These are phyloP conservation scores for Parasteatoda tepidariorum DNA, from an alignment of 1,140 invertebrate species.

Conservation along the genomic window DNA sequence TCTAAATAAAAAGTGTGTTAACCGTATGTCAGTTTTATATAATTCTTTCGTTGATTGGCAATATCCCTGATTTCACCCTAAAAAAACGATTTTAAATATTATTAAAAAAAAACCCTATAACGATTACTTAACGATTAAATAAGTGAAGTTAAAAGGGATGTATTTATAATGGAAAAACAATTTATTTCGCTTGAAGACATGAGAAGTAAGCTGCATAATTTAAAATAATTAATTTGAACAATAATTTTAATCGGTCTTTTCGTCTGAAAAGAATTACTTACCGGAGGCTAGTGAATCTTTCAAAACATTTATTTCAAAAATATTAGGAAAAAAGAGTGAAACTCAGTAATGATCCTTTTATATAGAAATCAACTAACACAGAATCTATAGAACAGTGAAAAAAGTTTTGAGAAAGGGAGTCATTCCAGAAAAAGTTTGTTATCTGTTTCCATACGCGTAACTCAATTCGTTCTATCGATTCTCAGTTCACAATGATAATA, in stretches of 20 bases:
- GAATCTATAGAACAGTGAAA: not conserved
- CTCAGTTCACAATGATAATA: conserved; percentile 9
- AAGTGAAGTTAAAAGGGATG: too few relatives aligned
- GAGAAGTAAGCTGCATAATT: not conserved
- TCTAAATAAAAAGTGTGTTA: too few relatives aligned
- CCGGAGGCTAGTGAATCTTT: not conserved
- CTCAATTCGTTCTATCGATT: conserved; percentile 16
- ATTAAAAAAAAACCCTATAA: too few relatives aligned
- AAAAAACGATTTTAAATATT: too few relatives aligned
- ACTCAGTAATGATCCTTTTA: not conserved
- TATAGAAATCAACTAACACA: not conserved
- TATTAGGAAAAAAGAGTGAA: not conserved
- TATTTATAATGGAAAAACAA: too few relatives aligned
- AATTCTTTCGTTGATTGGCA: too few relatives aligned
- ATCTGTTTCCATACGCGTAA: conserved; percentile 14
- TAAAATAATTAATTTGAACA: not conserved
- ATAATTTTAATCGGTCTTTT: not conserved
- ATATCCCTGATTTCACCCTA: too few relatives aligned
- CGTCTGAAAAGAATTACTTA: not conserved
- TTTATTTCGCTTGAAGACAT: not conserved
- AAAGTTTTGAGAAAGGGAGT: conserved; percentile 12
- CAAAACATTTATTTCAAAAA: not conserved
- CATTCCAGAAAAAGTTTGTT: conserved; percentile 19
- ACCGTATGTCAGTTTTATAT: too few relatives aligned
- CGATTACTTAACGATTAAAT: too few relatives aligned